Conservation (phyloP, 1,140 invertebrate species). For the Habropoda laboriosa region DNA sequence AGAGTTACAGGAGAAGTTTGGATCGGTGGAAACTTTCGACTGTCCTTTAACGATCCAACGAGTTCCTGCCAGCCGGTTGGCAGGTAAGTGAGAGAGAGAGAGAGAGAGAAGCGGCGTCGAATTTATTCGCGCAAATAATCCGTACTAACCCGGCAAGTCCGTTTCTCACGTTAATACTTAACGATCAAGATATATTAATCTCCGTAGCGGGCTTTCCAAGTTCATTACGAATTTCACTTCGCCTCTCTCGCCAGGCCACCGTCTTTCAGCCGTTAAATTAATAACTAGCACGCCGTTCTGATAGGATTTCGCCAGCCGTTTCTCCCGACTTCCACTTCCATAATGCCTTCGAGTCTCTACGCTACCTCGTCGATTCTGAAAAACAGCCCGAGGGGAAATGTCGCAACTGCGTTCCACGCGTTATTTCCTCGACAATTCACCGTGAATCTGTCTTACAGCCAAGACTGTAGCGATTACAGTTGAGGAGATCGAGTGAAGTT, state of each 20-base stretch:
- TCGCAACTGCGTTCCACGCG: too few species aligned
- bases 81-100: neutral
- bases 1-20: neutral
- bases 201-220: slow-evolving; percentile 11
- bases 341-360: slow-evolving; percentile 1
- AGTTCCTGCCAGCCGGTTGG: slow-evolving; percentile 24
- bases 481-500: too few species aligned
- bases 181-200: slow-evolving; percentile 52
- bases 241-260: neutral
- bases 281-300: slow-evolving; percentile 26
- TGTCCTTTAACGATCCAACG: slow-evolving; percentile 44
- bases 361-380: neutral
- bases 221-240: slow-evolving; percentile 50
- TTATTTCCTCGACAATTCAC: too few species aligned
- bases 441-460: too few species aligned
- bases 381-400: too few species aligned
- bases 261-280: slow-evolving; percentile 50
- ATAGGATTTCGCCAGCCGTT: slow-evolving; percentile 20
- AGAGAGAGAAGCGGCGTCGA: neutral
- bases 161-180: slow-evolving; percentile 48
- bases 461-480: too few species aligned
- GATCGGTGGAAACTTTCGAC: neutral
- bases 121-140: slow-evolving; percentile 50
- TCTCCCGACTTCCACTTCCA: neutral
- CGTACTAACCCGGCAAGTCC: slow-evolving; percentile 16